phyloP scores from a whole-genome alignment of 2,888 invertebrate species.

The Apotomis turbidana region DNA sequence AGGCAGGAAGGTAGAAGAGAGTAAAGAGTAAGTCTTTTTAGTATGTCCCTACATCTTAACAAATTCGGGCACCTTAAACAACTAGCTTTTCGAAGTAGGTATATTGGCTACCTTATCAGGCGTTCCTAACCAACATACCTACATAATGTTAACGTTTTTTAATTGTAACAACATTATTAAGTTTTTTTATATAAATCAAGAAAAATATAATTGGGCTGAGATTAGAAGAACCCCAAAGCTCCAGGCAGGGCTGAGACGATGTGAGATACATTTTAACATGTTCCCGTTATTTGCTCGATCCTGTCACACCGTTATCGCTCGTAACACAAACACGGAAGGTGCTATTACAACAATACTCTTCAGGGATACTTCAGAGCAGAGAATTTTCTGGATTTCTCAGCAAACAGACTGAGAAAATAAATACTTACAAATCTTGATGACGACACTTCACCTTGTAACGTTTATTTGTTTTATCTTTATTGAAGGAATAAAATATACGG shows the following conservation, averaged over 20 bases:
- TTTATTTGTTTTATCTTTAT: slow-evolving; percentile 22
- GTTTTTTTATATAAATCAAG: not conserved
- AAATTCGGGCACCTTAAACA: no score
- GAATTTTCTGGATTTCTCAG: slow-evolving; percentile 22
- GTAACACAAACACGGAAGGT: slow-evolving; percentile 9
- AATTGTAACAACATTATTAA: no score
- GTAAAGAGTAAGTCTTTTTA: no score
- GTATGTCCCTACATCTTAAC: no score
- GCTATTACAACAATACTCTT: not conserved
- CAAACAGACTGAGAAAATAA: slow-evolving; percentile 35
- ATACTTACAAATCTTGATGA: slow-evolving; percentile 35
- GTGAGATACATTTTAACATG: slow-evolving; percentile 45
- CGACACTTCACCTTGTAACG: slow-evolving; percentile 16
- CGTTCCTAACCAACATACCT: no score
- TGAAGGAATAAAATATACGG: not conserved
- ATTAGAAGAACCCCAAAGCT: slow-evolving; percentile 13
- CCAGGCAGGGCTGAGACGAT: slow-evolving; percentile 32
- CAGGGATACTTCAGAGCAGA: slow-evolving; percentile 12
- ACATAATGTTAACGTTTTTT: no score
- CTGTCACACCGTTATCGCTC: slow-evolving; percentile 7
- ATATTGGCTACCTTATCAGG: no score
- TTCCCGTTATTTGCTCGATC: slow-evolving; percentile 8
- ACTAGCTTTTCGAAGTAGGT: no score
- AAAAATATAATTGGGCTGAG: slow-evolving; percentile 3
- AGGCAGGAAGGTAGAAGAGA: no score